Percentiles rank a stretch among this genome's conserved stretches.
These are phyloP conservation scores for Oreochromis grahami DNA, from an alignment of 2,797 vertebrate species.

Conservation along the genomic window DNA sequence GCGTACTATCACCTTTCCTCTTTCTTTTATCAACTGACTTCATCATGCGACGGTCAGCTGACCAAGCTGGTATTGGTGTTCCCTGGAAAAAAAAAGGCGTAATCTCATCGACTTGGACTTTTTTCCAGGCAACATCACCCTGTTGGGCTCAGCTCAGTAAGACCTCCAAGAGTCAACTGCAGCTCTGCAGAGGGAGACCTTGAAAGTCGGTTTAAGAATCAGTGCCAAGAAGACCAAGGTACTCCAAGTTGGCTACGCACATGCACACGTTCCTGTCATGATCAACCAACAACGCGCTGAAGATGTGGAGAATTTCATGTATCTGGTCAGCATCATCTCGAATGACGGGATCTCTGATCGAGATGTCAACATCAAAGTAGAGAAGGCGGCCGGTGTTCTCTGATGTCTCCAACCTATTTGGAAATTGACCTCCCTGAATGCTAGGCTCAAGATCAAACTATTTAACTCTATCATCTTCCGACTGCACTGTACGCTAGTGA, in stretches of 20 bases:
- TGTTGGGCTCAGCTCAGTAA: background rate
- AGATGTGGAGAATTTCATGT: background rate
- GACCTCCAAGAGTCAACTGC: background rate
- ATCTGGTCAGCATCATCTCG: background rate
- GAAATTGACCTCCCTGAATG: background rate
- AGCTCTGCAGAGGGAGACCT: background rate
- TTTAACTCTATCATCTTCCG: accelerated
- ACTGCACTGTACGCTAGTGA: background rate
- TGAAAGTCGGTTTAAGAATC: background rate
- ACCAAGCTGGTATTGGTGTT: background rate
- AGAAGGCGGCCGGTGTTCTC: background rate
- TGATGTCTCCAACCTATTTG: background rate
- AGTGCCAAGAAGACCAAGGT: background rate
- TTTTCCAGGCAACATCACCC: background rate
- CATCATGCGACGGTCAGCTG: background rate
- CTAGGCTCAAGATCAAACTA: background rate
- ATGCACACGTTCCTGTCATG: background rate
- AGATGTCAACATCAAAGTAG: background rate
- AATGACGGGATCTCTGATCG: background rate
- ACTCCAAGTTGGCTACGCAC: background rate
- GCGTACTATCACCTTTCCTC: background rate
- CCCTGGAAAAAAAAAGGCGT: background rate
- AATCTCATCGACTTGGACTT: background rate
- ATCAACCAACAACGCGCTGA: background rate
- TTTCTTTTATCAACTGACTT: background rate